phyloP scores from a whole-genome alignment of 2,113 vertebrate species.

The Sceloporus undulatus region DNA sequence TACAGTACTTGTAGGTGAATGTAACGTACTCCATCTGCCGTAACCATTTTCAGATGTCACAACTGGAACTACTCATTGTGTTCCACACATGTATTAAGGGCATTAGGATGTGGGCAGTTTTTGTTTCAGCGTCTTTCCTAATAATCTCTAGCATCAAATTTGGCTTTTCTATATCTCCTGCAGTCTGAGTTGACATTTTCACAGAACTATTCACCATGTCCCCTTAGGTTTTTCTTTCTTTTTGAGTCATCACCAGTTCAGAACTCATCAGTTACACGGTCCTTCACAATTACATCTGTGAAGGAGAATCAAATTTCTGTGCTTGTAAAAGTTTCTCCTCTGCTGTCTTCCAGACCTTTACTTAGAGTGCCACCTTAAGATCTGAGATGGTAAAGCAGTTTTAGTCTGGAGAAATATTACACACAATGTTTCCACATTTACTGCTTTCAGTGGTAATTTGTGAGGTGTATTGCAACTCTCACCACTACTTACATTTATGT shows the following conservation, averaged over 20 bases:
- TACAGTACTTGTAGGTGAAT: neutral
- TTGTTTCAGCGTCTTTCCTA: neutral
- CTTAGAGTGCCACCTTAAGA: conserved; percentile 70
- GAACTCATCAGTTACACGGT: neutral
- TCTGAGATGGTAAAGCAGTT: neutral
- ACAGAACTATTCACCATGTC: neutral
- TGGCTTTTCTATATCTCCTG: neutral
- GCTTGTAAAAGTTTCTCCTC: fast-evolving
- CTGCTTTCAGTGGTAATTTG: neutral
- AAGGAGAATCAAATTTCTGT: fast-evolving
- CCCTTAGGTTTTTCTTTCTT: neutral
- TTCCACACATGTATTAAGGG: neutral
- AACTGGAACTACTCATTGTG: neutral
- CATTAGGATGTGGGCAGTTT: neutral
- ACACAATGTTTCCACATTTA: fast-evolving
- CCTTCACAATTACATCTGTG: neutral
- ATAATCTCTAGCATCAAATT: neutral
- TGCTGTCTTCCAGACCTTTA: neutral
- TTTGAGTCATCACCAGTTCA: neutral
- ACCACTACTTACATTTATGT: neutral
- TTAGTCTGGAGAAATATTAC: fast-evolving
- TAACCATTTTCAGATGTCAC: neutral
- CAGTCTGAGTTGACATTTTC: neutral
- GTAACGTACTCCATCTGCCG: neutral
- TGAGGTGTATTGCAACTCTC: neutral